These are phyloP conservation scores for Calidris pygmaea DNA, from an alignment of 2,113 vertebrate species.

Conservation along the genomic window DNA sequence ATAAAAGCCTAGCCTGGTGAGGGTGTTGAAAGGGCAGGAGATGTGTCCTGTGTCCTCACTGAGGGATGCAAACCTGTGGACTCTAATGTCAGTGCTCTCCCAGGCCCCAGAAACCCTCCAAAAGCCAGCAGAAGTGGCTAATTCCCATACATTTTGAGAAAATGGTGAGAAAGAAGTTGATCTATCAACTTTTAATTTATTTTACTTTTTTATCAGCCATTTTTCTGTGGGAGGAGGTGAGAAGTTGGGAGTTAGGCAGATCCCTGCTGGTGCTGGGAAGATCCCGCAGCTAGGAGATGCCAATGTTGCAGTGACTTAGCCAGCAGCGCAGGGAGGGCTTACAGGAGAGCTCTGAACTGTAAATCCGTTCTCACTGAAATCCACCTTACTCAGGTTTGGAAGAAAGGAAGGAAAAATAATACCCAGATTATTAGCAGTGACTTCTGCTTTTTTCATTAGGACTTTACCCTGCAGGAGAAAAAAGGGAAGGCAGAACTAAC, in stretches of 20 bases:
- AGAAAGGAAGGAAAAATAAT: neutral
- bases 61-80: neutral
- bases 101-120: neutral
- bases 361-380: neutral
- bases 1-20: neutral
- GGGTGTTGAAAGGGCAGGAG: neutral
- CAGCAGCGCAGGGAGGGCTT: neutral
- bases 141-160: neutral
- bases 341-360: neutral
- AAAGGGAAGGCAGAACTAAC: conserved; percentile 61
- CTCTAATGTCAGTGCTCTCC: neutral
- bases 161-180: neutral
- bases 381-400: neutral
- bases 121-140: neutral
- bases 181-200: neutral
- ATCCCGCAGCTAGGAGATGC: neutral
- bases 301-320: neutral
- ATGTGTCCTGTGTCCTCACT: neutral
- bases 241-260: neutral
- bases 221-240: neutral
- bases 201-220: neutral
- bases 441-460: conserved; percentile 24
- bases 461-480: conserved; percentile 41
- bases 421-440: conserved; percentile 10
- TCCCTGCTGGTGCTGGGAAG: neutral